phyloP scores from a whole-genome alignment of 2,797 vertebrate species.

The Sciaenops ocellatus region DNA sequence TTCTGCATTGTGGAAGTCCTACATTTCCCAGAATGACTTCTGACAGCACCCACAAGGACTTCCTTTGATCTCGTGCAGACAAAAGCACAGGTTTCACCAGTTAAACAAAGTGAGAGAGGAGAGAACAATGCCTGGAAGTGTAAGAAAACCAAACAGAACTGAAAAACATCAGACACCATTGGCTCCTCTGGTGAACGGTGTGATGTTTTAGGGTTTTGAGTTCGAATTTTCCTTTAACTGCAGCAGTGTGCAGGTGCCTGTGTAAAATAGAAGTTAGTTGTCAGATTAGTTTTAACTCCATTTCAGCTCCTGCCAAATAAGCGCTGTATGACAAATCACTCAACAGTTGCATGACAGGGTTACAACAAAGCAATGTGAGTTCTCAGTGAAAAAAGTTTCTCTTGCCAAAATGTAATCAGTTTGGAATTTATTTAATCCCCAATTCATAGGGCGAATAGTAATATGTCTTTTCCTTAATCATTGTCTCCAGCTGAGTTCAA shows the following conservation, averaged over 20 bases:
- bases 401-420: conserved; percentile 81
- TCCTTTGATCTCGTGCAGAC: conserved; percentile 27
- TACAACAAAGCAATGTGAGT: conserved; percentile 46
- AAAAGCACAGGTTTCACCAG: conserved; percentile 2
- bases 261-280: conserved; percentile 60
- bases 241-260: conserved; percentile 48
- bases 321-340: conserved; percentile 66
- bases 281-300: conserved; percentile 70
- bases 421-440: conserved; percentile 84
- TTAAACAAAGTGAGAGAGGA: conserved; percentile 23
- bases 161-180: not conserved
- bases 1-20: conserved; percentile 4
- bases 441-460: conserved; percentile 77
- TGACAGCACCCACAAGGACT: conserved; percentile 12
- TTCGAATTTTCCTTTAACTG: conserved; percentile 25
- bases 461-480: conserved; percentile 81
- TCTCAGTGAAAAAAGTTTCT: conserved; percentile 63
- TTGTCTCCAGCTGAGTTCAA: conserved; percentile 78
- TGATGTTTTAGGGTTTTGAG: not conserved
- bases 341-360: conserved; percentile 58
- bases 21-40: not conserved
- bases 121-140: conserved; percentile 24
- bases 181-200: not conserved
- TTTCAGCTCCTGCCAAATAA: conserved; percentile 48
- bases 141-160: not conserved